Conservation (phyloP, 2,113 vertebrate genomes). For the Xyrauchen texanus region DNA sequence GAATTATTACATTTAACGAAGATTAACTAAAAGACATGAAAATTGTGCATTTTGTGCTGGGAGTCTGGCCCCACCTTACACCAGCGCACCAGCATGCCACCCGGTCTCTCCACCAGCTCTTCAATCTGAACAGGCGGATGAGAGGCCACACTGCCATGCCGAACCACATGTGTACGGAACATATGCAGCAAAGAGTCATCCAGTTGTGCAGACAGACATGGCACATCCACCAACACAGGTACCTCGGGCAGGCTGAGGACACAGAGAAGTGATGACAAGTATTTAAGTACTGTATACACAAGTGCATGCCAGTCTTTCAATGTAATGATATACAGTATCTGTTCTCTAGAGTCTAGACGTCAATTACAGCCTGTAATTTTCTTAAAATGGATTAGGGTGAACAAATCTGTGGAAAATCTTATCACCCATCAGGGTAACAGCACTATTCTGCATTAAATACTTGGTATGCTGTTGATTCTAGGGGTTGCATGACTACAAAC, state of each 20-base stretch:
- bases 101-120: constrained; percentile 91
- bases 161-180: constrained; percentile 83
- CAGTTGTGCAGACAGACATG: constrained; percentile 92
- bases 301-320: neutral
- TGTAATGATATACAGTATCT: too few relatives aligned
- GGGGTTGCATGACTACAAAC: too few relatives aligned
- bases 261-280: constrained; percentile 17
- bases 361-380: too few relatives aligned
- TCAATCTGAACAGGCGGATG: constrained; percentile 93
- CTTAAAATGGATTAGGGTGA: too few relatives aligned
- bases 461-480: too few relatives aligned
- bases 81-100: constrained; percentile 92
- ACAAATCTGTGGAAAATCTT: too few relatives aligned
- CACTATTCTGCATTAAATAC: too few relatives aligned
- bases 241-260: constrained; percentile 89
- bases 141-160: constrained; percentile 87
- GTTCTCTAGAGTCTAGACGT: too few relatives aligned
- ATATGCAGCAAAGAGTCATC: constrained; percentile 88
- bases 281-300: neutral
- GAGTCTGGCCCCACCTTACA: constrained; percentile 81
- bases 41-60: neutral
- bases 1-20: neutral
- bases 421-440: too few relatives aligned
- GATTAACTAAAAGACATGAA: neutral
- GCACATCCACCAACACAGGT: constrained; percentile 91